Conservation (phyloP, 2,888 invertebrate species). For the Fragum whitleyi region DNA sequence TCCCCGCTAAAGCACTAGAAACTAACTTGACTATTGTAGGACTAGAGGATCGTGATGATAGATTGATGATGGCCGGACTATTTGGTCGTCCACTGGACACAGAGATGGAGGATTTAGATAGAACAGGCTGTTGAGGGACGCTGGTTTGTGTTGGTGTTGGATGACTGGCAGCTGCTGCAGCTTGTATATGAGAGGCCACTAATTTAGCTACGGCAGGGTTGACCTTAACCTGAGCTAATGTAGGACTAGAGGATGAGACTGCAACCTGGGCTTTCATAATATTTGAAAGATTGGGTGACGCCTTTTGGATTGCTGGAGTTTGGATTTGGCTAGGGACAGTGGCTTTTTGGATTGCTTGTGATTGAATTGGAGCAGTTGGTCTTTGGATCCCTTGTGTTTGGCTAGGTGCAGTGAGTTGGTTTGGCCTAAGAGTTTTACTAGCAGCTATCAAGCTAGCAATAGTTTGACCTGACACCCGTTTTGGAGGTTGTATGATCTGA, state of each 20-base stretch:
- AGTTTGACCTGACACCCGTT: slow-evolving; percentile 47
- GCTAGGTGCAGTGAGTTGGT: slow-evolving; percentile 30
- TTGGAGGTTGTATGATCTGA: slow-evolving; percentile 27
- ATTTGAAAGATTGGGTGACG: slow-evolving; percentile 39
- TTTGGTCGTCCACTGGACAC: slow-evolving; percentile 43
- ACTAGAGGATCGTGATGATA: slow-evolving; percentile 49
- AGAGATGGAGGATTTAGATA: neutral
- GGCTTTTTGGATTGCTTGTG: neutral
- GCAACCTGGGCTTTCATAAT: slow-evolving; percentile 65
- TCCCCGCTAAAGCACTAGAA: slow-evolving; percentile 24
- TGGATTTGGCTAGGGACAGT: neutral
- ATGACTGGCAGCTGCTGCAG: slow-evolving; percentile 22
- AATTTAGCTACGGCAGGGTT: slow-evolving; percentile 62
- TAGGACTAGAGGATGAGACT: slow-evolving; percentile 35
- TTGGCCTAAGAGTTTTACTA: slow-evolving; percentile 44
- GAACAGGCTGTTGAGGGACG: neutral
- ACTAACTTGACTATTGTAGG: slow-evolving; percentile 61
- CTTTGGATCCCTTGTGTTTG: too few species aligned
- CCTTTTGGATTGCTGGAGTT: slow-evolving; percentile 6
- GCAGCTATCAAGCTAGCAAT: slow-evolving; percentile 60
- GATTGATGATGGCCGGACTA: slow-evolving; percentile 62
- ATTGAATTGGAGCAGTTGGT: slow-evolving; percentile 4
- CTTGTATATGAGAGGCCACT: slow-evolving; percentile 56
- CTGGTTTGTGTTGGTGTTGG: neutral
- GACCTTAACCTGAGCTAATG: slow-evolving; percentile 48